Percentiles rank a stretch among this genome's conserved stretches.
Evolutionary conservation across 2,888 invertebrate genomes (phyloP).

Genomic region (Ceratothoa steindachneri): DNA sequence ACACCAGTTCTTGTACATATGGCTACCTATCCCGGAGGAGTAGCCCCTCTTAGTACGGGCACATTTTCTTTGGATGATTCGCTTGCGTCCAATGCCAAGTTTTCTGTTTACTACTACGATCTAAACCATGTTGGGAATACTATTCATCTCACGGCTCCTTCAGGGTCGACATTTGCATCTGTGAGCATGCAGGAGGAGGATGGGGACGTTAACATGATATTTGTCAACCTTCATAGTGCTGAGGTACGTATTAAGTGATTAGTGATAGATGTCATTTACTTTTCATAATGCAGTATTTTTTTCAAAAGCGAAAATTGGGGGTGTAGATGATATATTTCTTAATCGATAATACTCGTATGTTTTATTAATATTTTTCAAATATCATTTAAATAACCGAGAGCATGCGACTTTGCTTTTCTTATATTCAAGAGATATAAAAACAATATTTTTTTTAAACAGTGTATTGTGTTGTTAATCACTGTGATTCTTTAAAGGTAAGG

Average conservation of each 20-base stretch:
- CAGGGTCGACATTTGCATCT: slow-evolving; percentile 42
- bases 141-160: slow-evolving; percentile 44
- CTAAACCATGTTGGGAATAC: slow-evolving; percentile 48
- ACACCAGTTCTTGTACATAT: slow-evolving; percentile 39
- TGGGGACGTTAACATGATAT: slow-evolving; percentile 47
- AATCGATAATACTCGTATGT: too few relatives aligned
- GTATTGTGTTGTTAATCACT: too few relatives aligned
- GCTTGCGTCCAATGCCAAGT: slow-evolving; percentile 52
- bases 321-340: neutral
- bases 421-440: too few relatives aligned
- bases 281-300: neutral
- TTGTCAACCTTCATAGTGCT: slow-evolving; percentile 40
- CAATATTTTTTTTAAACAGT: too few relatives aligned
- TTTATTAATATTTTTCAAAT: neutral
- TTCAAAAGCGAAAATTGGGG: neutral
- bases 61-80: slow-evolving; percentile 59
- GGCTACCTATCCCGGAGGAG: slow-evolving; percentile 40
- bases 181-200: slow-evolving; percentile 47
- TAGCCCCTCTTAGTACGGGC: slow-evolving; percentile 51
- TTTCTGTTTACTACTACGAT: slow-evolving; percentile 49
- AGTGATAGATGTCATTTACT: neutral
- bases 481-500: too few relatives aligned
- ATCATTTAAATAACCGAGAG: too few relatives aligned
- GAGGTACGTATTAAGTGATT: slow-evolving; percentile 23
- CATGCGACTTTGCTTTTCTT: too few relatives aligned